phyloP scores from a whole-genome alignment of 1,140 invertebrate species.

The Hylyphantes graminicola region DNA sequence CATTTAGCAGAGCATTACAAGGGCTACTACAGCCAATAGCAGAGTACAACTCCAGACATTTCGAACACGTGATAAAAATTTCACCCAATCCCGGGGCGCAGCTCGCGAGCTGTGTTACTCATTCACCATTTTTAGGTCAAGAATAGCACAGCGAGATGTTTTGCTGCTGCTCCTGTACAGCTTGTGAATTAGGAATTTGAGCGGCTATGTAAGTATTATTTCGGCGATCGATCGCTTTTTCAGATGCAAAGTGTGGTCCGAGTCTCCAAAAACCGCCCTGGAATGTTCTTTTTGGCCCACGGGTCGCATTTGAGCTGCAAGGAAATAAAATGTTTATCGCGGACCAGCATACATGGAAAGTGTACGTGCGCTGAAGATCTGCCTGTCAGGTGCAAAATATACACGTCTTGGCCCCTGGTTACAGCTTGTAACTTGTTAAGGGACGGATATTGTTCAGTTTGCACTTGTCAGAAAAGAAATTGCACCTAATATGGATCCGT shows the following conservation, averaged over 20 bases:
- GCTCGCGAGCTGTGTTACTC: constrained; percentile 56
- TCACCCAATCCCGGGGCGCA: constrained; percentile 35
- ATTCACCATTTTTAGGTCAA: constrained; percentile 61
- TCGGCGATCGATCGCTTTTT: constrained; percentile 5
- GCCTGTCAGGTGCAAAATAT: constrained; percentile 56
- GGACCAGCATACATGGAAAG: constrained; percentile 42
- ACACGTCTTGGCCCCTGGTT: constrained; percentile 45
- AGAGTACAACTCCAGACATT: constrained; percentile 57
- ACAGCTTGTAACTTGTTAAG: constrained; percentile 1
- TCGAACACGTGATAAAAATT: constrained; percentile 46
- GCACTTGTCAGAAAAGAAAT: constrained; percentile 16
- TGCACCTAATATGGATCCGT: background rate
- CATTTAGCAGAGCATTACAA: constrained; percentile 53
- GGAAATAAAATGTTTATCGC: constrained; percentile 43
- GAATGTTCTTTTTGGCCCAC: background rate
- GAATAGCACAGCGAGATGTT: constrained; percentile 50
- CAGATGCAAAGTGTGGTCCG: background rate
- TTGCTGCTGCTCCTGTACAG: constrained; percentile 25
- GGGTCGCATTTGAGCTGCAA: background rate
- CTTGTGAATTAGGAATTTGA: constrained; percentile 24
- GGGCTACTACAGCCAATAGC: constrained; percentile 55
- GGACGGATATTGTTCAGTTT: constrained; percentile 10
- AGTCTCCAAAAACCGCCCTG: background rate
- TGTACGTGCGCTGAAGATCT: constrained; percentile 53
- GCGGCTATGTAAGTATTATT: constrained; percentile 34